Conservation (phyloP, 2,113 vertebrate species). For the Pleuronectes platessa region DNA sequence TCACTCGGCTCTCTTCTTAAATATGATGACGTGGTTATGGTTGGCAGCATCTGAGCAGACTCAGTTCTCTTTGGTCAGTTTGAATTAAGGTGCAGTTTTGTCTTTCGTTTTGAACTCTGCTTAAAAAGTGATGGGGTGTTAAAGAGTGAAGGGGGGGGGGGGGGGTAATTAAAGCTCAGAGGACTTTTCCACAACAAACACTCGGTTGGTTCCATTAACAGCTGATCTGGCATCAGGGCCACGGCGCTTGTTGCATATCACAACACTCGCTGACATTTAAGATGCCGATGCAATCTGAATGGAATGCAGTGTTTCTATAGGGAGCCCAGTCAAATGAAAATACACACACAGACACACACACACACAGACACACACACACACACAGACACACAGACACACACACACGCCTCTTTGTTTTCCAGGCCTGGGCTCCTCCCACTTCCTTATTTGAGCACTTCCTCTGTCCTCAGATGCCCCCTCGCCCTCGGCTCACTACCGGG, state of each 20-base stretch:
- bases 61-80: conserved; percentile 73
- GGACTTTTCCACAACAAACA: conserved; percentile 35
- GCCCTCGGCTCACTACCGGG: conserved; percentile 61
- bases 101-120: conserved; percentile 44
- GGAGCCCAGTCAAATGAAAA: conserved; percentile 11
- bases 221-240: conserved; percentile 23
- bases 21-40: conserved; percentile 13
- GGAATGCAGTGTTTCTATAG: conserved; percentile 43
- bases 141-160: not conserved
- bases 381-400: not conserved
- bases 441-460: conserved; percentile 59
- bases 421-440: conserved; percentile 58
- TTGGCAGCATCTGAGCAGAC: conserved; percentile 61
- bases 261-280: conserved; percentile 35
- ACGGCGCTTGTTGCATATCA: not conserved
- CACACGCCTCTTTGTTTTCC: conserved; percentile 39
- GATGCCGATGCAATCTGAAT: conserved; percentile 20
- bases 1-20: conserved; percentile 6
- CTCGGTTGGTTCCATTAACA: conserved; percentile 6
- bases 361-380: too few relatives aligned
- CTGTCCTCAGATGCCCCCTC: conserved; percentile 65
- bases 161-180: conserved; percentile 41
- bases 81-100: conserved; percentile 73
- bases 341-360: too few relatives aligned
- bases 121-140: conserved; percentile 19